Evolutionary conservation across 1,140 invertebrate genomes (phyloP), one percentile per base, ranked within the genome.

Genomic region (Neodiprion fabricii): DNA sequence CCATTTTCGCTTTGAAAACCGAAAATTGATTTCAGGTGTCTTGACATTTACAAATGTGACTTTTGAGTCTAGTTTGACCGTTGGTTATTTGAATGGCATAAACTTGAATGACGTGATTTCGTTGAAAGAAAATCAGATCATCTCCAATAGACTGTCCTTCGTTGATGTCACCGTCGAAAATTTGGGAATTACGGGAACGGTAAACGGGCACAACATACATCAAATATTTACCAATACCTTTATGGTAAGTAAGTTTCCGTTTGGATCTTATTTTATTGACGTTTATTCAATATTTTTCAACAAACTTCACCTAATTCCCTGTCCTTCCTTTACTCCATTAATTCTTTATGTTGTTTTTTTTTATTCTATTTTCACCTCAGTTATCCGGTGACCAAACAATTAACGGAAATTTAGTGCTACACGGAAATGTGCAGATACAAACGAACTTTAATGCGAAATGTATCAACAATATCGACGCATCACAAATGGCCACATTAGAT

Each of bases 201-300:
- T 85, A 9, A 86, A 86, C 49, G 67, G 66, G 0, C 17, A 79
- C 0, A 61, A 75, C 53, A 70, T 85, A 14, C 17, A 73, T 0
- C 53, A 81, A 8, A 74, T 86, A 23, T 84, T 81, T 48, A 21
- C 79, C 11, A 78, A 80, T n/a, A 85, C 83, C 9, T 81, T 85
- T 7, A 83, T 78, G 85, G 85, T 84, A 80, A 21, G 28, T 70
- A 72, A 66, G n/a, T 5, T 61, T 61, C 53, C 5, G 53, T 14
- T 61, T 17, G 28, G 28, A 40, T 40, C 28, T 40, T 2, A 40
- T 40, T 40, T 40, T 40, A 40, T 40, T 40, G 53, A 61, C 53
- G 53, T 12, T 40, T 40, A 5, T 40, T 40, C 5, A 40, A 40
- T 40, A 40, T 40, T 40, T 40, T 3, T 40, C 28, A 40, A 40